These are phyloP conservation scores for Silvanus unidentatus DNA, from an alignment of 2,888 invertebrate genomes.

Conservation along the genomic window DNA sequence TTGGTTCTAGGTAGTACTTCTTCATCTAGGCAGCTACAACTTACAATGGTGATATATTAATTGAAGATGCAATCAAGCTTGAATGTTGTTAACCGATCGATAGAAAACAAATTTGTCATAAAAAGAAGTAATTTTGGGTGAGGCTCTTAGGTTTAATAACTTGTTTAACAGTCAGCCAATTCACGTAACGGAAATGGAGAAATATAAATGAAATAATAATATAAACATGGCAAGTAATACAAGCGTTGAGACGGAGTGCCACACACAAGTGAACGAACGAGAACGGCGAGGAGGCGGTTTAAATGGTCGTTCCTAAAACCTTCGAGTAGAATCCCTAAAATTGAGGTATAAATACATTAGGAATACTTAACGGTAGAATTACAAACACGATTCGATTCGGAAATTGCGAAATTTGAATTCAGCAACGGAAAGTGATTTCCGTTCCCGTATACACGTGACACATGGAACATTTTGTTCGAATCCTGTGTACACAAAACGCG, in stretches of 20 bases:
- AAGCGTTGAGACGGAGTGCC: too few relatives aligned
- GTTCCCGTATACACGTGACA: constrained; percentile 33
- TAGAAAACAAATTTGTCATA: constrained; percentile 4
- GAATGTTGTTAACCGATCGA: not conserved
- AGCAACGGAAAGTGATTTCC: constrained; percentile 41
- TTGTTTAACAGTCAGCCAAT: constrained; percentile 19
- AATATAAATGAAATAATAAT: constrained; percentile 32
- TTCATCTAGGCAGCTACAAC: too few relatives aligned
- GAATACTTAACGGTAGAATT: constrained; percentile 40
- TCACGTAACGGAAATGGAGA: constrained; percentile 28
- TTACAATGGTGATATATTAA: too few relatives aligned
- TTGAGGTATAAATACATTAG: constrained; percentile 43
- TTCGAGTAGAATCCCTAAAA: constrained; percentile 25
- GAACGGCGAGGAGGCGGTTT: constrained; percentile 15
- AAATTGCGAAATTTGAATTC: constrained; percentile 46
- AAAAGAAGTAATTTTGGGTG: constrained; percentile 6
- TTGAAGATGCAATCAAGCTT: too few relatives aligned
- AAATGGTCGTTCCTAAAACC: constrained; percentile 9
- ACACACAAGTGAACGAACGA: too few relatives aligned
- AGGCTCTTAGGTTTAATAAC: constrained; percentile 11
- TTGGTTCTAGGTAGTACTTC: too few relatives aligned
- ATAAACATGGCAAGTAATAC: constrained; percentile 16
- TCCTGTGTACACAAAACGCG: too few relatives aligned
- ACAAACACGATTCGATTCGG: constrained; percentile 42
- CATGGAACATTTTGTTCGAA: constrained; percentile 22